Base-by-base conservation (phyloP, 2,888 invertebrate genomes). In the Rhingia rostrata region DNA sequence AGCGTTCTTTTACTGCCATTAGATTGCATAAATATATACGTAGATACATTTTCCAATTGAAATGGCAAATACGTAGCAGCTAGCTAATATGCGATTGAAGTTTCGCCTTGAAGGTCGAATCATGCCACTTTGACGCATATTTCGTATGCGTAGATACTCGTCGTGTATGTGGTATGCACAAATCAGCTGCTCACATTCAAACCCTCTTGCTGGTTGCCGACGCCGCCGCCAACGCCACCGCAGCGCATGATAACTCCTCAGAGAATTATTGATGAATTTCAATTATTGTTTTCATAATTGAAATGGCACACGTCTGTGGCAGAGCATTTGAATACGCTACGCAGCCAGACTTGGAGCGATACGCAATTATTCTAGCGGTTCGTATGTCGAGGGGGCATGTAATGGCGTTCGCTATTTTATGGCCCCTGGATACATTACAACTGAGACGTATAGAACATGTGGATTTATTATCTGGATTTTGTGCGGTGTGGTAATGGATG, bases 391-490 rank as follows among this genome's bases (percentile, higher is more conserved):
- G 51, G 6, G 30, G 39, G 30, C 6, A 12, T 45, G 9, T 54
- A 61, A 77, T 82, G 67, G 67, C 22, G 35, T 49, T 67, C 53
- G 51, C 22, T 9, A 10, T 61, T 60, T 67, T 66, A 73, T 58
- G 30, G 64, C 60, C 6, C 37, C 22, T n/a, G 43, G 7, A 66
- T 33, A 61, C 22, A 22, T 22, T 22, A 22, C 22, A 22, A 22
- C 7, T 33, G 9, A 51, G 53, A 58, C 35, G 35, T 49, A 32
- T 49, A 32, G 39, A 60, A 64, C 51, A 41, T 58, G n/a, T n/a
- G 39, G 78, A 83, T 83, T 83, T 83, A 83, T 66, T 63, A 83
- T 74, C 73, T 64, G 14, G 53, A 78, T 69, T 74, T 83, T 79
- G 82, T 72, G 56, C 51, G 43, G 51, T 66, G 10, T 73, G 6